Evolutionary conservation across 2,113 vertebrate genomes (phyloP).

Genomic region (Phylloscopus trochilus): DNA sequence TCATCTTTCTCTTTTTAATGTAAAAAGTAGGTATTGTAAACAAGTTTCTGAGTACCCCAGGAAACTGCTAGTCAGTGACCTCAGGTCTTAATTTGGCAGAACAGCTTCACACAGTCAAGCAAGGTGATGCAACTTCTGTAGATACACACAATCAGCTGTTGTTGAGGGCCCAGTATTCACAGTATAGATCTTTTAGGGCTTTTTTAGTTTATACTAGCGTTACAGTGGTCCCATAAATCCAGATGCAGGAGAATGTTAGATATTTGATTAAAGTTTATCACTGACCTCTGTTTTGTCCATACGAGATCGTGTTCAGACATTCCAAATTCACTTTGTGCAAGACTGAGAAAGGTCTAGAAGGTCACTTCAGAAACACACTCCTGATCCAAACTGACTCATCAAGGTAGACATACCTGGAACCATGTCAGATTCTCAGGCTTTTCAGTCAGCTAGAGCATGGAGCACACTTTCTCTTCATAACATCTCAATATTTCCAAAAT

Average conservation of each 20-base stretch:
- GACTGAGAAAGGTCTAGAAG: background rate
- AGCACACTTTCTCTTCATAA: background rate
- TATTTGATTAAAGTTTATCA: background rate
- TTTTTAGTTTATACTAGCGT: background rate
- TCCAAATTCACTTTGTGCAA: background rate
- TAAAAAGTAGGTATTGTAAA: background rate
- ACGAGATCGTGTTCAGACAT: background rate
- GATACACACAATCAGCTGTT: background rate
- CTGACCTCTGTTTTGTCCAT: background rate
- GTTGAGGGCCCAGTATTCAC: background rate
- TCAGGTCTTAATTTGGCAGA: background rate
- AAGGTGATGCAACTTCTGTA: background rate
- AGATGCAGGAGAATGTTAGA: background rate
- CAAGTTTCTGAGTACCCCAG: background rate
- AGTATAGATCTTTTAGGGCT: fast-evolving
- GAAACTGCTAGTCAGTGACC: background rate
- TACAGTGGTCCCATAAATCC: background rate
- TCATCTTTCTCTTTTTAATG: background rate
- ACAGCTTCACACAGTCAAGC: background rate
- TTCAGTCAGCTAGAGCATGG: background rate
- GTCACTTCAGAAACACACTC: background rate
- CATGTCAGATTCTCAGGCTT: background rate
- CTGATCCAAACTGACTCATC: background rate
- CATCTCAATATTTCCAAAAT: background rate
- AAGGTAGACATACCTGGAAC: background rate